phyloP scores from a whole-genome alignment of 2,888 invertebrate genomes.

The Noctuana brunneofusca region DNA sequence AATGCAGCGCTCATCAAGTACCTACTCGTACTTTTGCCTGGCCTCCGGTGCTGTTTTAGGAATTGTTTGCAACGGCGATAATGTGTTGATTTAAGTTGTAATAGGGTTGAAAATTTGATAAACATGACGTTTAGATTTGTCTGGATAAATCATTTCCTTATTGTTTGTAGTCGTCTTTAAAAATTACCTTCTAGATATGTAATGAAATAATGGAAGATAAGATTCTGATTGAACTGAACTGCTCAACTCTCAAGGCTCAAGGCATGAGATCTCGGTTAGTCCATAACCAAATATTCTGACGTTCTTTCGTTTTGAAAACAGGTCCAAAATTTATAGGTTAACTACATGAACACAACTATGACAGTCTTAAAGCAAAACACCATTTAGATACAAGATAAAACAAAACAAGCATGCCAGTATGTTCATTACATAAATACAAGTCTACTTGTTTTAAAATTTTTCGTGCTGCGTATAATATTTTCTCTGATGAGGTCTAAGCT shows the following conservation, averaged over 20 bases:
- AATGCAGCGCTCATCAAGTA: constrained; percentile 5
- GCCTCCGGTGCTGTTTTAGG: constrained; percentile 47
- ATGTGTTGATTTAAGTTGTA: constrained; percentile 28
- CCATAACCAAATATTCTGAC: no score
- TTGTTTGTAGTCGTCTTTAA: background rate
- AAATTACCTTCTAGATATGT: background rate
- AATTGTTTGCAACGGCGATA: constrained; percentile 41
- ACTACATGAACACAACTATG: no score
- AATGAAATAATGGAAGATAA: no score
- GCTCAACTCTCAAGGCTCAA: no score
- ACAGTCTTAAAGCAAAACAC: no score
- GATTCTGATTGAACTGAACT: no score
- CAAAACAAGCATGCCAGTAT: background rate
- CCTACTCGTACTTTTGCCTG: constrained; percentile 24
- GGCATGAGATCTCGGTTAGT: no score
- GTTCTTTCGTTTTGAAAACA: no score
- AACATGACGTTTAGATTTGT: background rate
- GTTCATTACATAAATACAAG: background rate
- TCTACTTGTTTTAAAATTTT: constrained; percentile 18
- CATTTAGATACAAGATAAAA: background rate
- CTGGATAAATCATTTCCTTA: background rate
- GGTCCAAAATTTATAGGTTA: no score
- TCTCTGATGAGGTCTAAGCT: constrained; percentile 33
- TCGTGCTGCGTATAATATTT: constrained; percentile 9
- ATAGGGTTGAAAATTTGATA: constrained; percentile 16